phyloP scores from a whole-genome alignment of 2,888 invertebrate species.

The Drosophila flavopinicola region DNA sequence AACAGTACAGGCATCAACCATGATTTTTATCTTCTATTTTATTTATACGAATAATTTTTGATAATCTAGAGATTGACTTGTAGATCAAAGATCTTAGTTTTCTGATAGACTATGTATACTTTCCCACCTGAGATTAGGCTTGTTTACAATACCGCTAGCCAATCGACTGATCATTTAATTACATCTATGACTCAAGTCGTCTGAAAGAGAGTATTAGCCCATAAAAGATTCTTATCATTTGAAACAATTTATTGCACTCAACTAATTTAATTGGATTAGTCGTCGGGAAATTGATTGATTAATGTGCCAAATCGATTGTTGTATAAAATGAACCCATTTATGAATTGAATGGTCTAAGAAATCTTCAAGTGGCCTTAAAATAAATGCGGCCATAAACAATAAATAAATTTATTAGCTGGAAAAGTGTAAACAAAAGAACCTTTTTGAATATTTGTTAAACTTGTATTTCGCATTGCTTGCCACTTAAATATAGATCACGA shows the following conservation, averaged over 20 bases:
- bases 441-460: slow-evolving; percentile 15
- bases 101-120: too few relatives aligned
- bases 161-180: neutral
- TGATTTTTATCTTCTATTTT: too few relatives aligned
- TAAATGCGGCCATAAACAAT: neutral
- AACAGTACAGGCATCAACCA: too few relatives aligned
- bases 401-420: neutral
- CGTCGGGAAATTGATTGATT: slow-evolving; percentile 7
- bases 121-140: neutral
- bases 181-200: neutral
- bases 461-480: slow-evolving; percentile 47
- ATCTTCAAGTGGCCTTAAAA: neutral
- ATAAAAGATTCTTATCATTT: neutral
- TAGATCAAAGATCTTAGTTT: neutral
- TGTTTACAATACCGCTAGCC: neutral
- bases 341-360: neutral
- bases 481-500: slow-evolving; percentile 73
- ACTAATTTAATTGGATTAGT: neutral
- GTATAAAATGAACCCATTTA: slow-evolving; percentile 1
- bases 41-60: neutral
- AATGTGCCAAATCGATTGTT: neutral
- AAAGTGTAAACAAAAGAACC: neutral
- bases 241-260: too few relatives aligned
- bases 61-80: neutral
- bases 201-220: neutral